Evolutionary conservation across 2,113 vertebrate species (phyloP).

Genomic region (Neodon shergylaensis): DNA sequence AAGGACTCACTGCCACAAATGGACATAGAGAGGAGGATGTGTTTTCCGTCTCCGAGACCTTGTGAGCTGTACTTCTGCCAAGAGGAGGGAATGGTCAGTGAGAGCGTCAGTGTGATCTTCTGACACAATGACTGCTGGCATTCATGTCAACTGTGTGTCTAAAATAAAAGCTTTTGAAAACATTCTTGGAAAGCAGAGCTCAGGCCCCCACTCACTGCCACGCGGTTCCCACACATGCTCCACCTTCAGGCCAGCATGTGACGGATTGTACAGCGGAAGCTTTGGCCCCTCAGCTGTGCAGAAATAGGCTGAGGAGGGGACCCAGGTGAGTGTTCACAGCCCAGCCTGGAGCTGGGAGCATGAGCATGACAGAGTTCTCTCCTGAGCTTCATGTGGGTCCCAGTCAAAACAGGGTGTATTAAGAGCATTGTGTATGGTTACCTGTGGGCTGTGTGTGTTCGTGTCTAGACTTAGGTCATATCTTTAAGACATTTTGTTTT

Average conservation of each 20-base stretch:
- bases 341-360: not conserved
- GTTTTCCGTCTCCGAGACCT: not conserved
- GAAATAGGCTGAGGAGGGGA: not conserved
- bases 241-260: not conserved
- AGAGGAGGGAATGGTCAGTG: not conserved
- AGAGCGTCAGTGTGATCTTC: not conserved
- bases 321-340: not conserved
- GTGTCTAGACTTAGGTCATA: no score
- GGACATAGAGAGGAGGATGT: not conserved
- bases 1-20: not conserved
- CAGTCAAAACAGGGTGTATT: not conserved
- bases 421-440: no score
- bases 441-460: not conserved
- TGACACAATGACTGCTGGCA: not conserved
- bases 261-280: not conserved
- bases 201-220: conserved; percentile 52
- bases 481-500: not conserved
- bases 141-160: conserved; percentile 67
- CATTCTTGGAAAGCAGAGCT: conserved; percentile 67
- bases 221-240: conserved; percentile 30
- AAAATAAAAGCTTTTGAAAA: conserved; percentile 76
- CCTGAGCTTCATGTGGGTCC: not conserved
- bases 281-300: not conserved
- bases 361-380: not conserved
- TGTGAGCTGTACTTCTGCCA: not conserved